phyloP scores from a whole-genome alignment of 1,140 invertebrate species.

The Heliconius congener region DNA sequence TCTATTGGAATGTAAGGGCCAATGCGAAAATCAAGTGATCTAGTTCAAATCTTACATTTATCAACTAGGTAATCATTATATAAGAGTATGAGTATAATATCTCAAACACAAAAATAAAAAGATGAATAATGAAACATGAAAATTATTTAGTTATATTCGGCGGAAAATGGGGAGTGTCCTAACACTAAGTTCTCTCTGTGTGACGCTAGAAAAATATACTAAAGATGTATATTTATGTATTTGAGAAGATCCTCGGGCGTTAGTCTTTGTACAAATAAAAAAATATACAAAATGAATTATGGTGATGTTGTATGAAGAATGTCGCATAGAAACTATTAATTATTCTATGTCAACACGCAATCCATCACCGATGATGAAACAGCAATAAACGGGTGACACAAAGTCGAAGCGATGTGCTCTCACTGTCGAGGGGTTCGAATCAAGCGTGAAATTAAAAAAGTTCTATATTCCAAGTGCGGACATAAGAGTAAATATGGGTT shows the following conservation, averaged over 20 bases:
- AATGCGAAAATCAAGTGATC: too few relatives aligned
- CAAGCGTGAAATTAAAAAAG: conserved; percentile 73
- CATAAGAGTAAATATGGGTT: conserved; percentile 25
- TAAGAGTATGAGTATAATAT: too few relatives aligned
- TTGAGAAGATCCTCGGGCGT: neutral
- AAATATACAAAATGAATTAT: neutral
- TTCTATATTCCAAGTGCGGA: conserved; percentile 45
- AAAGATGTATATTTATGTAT: neutral
- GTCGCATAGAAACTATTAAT: conserved; percentile 13
- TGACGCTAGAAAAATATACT: too few relatives aligned
- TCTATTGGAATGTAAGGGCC: too few relatives aligned
- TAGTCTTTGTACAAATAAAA: neutral
- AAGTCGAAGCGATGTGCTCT: conserved; percentile 22
- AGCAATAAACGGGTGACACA: conserved; percentile 20
- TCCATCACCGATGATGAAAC: conserved; percentile 22
- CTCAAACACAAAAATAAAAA: too few relatives aligned
- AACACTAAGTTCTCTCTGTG: too few relatives aligned
- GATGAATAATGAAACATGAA: too few relatives aligned
- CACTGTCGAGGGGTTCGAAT: conserved; percentile 23
- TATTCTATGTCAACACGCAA: conserved; percentile 22
- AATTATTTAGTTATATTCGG: too few relatives aligned
- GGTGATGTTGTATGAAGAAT: neutral
- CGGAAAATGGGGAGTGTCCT: too few relatives aligned
- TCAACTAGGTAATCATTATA: too few relatives aligned
- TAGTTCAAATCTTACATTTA: too few relatives aligned